Percentiles rank a stretch among this genome's conserved stretches.
These are phyloP conservation scores for Balaenoptera acutorostrata DNA, from an alignment of 2,113 vertebrate genomes.

Conservation along the genomic window DNA sequence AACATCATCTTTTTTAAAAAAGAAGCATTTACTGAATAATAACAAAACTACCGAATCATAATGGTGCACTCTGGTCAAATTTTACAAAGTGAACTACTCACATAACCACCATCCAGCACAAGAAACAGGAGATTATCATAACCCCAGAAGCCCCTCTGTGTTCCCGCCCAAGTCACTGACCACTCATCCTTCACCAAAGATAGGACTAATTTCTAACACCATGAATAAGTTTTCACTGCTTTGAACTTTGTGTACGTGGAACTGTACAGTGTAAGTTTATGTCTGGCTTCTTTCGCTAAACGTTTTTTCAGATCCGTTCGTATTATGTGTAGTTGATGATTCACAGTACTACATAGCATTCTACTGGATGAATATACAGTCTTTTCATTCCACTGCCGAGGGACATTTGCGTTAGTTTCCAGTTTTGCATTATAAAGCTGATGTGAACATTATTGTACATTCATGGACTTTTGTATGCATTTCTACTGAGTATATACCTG, in stretches of 20 bases:
- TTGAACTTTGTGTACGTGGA: neutral
- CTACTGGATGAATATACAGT: neutral
- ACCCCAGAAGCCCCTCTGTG: neutral
- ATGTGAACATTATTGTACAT: neutral
- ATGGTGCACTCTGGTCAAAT: neutral
- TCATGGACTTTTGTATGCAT: neutral
- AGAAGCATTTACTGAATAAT: neutral
- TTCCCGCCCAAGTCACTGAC: neutral
- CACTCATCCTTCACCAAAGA: neutral
- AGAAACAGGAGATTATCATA: neutral
- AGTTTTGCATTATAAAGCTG: neutral
- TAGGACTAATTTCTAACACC: neutral
- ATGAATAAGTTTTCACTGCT: neutral
- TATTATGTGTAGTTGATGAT: neutral
- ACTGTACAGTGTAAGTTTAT: neutral
- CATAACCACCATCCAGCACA: neutral
- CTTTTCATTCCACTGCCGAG: neutral
- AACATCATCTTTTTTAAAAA: neutral
- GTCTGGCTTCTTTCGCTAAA: neutral
- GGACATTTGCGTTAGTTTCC: neutral
- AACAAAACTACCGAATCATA: neutral
- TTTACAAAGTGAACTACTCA: neutral
- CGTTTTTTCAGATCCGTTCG: neutral
- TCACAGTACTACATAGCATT: neutral
- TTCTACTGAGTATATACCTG: neutral